Base-by-base conservation (phyloP, 2,113 vertebrate genomes). In the Pseudorectes ferrugineus region DNA sequence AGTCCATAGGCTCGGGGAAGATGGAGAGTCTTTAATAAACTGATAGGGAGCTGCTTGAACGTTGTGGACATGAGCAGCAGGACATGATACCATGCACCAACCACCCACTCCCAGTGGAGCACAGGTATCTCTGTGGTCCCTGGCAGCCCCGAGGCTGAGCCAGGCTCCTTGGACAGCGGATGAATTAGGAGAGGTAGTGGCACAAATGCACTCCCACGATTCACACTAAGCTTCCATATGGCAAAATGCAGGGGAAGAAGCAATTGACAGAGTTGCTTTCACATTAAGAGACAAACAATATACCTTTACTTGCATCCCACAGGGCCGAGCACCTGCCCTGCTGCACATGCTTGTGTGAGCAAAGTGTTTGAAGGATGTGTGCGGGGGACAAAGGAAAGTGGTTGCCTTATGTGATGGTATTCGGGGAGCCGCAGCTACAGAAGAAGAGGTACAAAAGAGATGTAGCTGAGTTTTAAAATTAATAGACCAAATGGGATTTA, bases 221-320 rank as follows among this genome's bases (percentile, higher is more conserved):
- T 88, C 88, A 85, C 88, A 78, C 76, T 36, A 58, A 67, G 89
- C 8, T 55, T 86, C 80, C 89, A 86, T 80, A 85, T 84, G 91
- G 95, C 43, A 83, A 86, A 77, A 92, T 62, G 19, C 63, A 92
- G 59, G 55, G 43, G 51, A 71, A 88, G 55, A 76, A 86, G 72
- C 63, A 71, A 36, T 51, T 76, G 67, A 62, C 59, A 17, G 88
- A 88, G 85, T 2, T 88, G 59, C 79, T 95, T 96, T 93, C 96
- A 91, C 75, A 74, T 92, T 90, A 73, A 84, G 94, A 86, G 38
- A 86, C 35, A 62, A 88, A 77, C 7, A 43, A 51, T 62, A 88
- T 58, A 85, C 77, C 75, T 95, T 86, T 80, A 80, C 19, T 71
- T 49, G 83, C 65, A 67, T 48, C 94, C 88, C 86, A 80, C 96